Conservation (phyloP, 2,113 vertebrate species). For the Tragelaphus scriptus region DNA sequence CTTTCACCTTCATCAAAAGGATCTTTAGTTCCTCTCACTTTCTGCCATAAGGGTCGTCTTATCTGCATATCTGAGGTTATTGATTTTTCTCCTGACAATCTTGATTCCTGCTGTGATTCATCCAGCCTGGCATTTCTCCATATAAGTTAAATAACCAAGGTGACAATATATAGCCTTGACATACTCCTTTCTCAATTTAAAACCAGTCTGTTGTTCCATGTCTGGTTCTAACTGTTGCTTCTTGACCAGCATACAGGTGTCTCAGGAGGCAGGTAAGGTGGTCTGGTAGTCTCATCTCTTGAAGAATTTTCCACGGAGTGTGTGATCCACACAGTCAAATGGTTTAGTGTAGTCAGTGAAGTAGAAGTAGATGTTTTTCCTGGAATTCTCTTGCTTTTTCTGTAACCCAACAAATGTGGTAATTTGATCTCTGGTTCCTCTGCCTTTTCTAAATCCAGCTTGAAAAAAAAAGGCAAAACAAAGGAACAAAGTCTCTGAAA, state of each 20-base stretch:
- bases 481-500: neutral
- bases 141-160: neutral
- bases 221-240: neutral
- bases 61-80: neutral
- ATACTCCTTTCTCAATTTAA: neutral
- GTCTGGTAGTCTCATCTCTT: neutral
- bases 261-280: neutral
- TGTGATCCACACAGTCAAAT: neutral
- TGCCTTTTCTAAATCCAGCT: neutral
- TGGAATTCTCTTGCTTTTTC: neutral
- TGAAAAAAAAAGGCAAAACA: neutral
- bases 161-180: neutral
- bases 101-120: neutral
- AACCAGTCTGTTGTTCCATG: neutral
- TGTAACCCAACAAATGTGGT: neutral
- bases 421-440: neutral
- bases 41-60: rapidly evolving
- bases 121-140: neutral
- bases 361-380: neutral
- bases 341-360: neutral
- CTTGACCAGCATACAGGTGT: neutral
- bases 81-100: neutral
- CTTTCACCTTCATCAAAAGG: neutral
- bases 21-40: neutral
- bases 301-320: neutral